These are phyloP conservation scores for Pogonocichla stellata DNA, from an alignment of 2,113 vertebrate species.

Conservation along the genomic window DNA sequence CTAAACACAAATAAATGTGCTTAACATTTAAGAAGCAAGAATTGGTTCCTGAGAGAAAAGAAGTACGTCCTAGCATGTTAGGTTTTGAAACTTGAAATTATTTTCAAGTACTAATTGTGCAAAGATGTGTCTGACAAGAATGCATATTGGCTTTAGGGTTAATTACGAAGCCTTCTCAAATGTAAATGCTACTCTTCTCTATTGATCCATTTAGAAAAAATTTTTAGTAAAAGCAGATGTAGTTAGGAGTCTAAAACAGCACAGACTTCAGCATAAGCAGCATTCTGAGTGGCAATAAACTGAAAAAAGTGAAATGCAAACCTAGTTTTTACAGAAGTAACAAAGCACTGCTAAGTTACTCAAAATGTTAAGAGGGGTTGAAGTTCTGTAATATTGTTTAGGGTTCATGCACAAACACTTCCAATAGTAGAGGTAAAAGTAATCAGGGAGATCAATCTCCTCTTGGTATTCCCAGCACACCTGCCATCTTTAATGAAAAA, in stretches of 20 bases:
- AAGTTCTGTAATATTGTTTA: not conserved
- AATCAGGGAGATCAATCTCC: not conserved
- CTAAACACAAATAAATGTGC: not conserved
- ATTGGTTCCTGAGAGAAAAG: not conserved
- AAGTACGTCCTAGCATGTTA: not conserved
- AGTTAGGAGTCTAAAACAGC: not conserved
- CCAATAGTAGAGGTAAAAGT: not conserved
- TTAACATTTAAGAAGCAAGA: not conserved
- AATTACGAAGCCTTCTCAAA: not conserved
- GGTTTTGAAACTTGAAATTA: not conserved
- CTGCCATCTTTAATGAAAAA: not conserved
- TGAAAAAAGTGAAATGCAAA: not conserved
- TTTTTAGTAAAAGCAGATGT: not conserved
- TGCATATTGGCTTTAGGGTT: not conserved
- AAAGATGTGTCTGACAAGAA: not conserved
- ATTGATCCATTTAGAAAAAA: not conserved
- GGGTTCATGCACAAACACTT: not conserved
- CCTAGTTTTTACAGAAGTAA: not conserved
- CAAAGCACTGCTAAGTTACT: not conserved
- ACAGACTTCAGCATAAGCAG: not conserved
- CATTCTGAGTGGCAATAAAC: not conserved
- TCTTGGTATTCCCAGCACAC: not conserved
- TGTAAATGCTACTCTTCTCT: not conserved
- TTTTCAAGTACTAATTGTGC: not conserved
- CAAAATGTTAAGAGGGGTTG: not conserved